These are phyloP conservation scores for pig (Sus scrofa) DNA, from an alignment of 2,113 vertebrate genomes.

Conservation along the genomic window DNA sequence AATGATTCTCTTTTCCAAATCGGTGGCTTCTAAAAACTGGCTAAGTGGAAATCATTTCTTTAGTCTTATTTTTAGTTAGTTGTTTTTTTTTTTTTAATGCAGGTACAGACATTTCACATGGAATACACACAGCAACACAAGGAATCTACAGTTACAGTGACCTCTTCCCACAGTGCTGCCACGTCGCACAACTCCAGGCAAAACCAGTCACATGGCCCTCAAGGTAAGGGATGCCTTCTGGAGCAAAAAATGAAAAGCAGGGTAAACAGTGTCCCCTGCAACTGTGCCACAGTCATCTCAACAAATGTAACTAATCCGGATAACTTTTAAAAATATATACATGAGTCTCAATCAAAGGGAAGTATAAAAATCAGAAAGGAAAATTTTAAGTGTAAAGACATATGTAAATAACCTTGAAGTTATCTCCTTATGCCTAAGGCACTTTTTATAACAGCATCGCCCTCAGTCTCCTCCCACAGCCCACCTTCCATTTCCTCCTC, in stretches of 20 bases:
- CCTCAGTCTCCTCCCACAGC: background rate
- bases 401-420: background rate
- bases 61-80: background rate
- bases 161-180: background rate
- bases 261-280: background rate
- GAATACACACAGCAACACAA: background rate
- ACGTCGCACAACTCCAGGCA: background rate
- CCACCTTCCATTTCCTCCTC: background rate
- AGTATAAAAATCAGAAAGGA: slow-evolving; percentile 17
- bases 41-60: background rate
- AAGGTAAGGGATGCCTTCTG: background rate
- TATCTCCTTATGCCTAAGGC: background rate
- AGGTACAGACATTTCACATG: background rate
- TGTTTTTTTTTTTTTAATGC: background rate
- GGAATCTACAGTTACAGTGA: background rate
- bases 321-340: background rate
- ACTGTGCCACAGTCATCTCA: background rate
- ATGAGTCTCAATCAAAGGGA: background rate
- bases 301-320: background rate
- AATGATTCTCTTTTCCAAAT: background rate
- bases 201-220: background rate
- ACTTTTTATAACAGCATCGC: background rate
- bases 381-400: background rate
- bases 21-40: background rate
- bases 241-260: background rate